These are phyloP conservation scores for Scaeva pyrastri DNA, from an alignment of 2,888 invertebrate genomes.

Conservation along the genomic window DNA sequence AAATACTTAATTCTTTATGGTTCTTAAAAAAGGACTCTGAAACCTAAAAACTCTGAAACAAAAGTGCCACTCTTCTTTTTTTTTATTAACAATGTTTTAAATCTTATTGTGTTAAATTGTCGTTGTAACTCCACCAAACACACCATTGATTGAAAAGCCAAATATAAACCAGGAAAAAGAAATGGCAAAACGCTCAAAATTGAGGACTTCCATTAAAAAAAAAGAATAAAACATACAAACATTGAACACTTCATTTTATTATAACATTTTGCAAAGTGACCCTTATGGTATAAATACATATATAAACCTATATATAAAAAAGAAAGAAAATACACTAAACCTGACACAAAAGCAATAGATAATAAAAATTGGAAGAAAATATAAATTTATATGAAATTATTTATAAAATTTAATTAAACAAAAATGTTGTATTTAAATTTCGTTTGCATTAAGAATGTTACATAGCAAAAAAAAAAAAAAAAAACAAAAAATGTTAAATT, in stretches of 20 bases:
- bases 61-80: slow-evolving; percentile 8
- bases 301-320: slow-evolving; percentile 8
- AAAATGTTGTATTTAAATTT: slow-evolving; percentile 69
- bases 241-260: slow-evolving; percentile 22
- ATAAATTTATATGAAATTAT: slow-evolving; percentile 24
- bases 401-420: slow-evolving; percentile 48
- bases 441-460: slow-evolving; percentile 65
- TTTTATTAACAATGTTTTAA: not conserved
- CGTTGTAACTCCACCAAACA: not conserved
- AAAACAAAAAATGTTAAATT: slow-evolving; percentile 64
- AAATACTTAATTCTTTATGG: too few relatives aligned
- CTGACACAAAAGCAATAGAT: slow-evolving; percentile 71
- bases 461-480: slow-evolving; percentile 48
- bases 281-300: slow-evolving; percentile 32
- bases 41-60: not conserved
- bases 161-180: slow-evolving; percentile 27
- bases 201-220: slow-evolving; percentile 69
- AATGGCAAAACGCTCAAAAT: slow-evolving; percentile 68
- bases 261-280: slow-evolving; percentile 54
- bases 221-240: slow-evolving; percentile 16
- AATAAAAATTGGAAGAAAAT: slow-evolving; percentile 51
- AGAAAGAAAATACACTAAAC: slow-evolving; percentile 51
- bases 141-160: slow-evolving; percentile 55
- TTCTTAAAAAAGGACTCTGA: not conserved
- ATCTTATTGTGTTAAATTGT: not conserved